phyloP scores from a whole-genome alignment of 2,888 invertebrate species.

The Hofmannophila pseudospretella region DNA sequence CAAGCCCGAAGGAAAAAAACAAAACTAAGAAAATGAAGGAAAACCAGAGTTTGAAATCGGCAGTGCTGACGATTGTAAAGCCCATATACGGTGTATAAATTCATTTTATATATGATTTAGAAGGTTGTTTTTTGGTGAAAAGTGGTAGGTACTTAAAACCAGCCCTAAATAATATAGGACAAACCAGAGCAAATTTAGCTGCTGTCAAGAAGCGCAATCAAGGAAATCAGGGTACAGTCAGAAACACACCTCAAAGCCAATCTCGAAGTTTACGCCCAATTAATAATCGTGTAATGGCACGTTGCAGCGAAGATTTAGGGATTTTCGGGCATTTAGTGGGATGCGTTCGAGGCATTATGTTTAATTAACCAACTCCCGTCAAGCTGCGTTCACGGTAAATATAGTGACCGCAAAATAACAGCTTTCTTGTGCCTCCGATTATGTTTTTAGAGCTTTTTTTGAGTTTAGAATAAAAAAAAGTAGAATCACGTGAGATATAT shows the following conservation, averaged over 20 bases:
- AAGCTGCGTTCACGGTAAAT: slow-evolving; percentile 49
- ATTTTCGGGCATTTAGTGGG: slow-evolving; percentile 25
- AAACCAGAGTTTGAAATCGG: too few species aligned
- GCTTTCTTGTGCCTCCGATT: slow-evolving; percentile 46
- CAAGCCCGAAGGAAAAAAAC: too few species aligned
- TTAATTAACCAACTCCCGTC: slow-evolving; percentile 57
- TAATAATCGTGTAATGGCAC: slow-evolving; percentile 53
- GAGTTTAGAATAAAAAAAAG: slow-evolving; percentile 1
- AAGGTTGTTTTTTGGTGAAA: too few species aligned
- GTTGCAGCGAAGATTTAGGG: slow-evolving; percentile 20
- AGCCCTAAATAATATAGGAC: too few species aligned
- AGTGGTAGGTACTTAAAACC: background rate
- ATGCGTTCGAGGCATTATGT: slow-evolving; percentile 41
- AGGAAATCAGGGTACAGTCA: slow-evolving; percentile 29
- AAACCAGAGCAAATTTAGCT: slow-evolving; percentile 4
- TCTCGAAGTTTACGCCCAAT: slow-evolving; percentile 58
- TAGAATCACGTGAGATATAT: slow-evolving; percentile 1
- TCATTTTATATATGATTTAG: too few species aligned
- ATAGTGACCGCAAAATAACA: slow-evolving; percentile 62
- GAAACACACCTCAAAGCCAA: slow-evolving; percentile 27
- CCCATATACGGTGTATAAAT: too few species aligned
- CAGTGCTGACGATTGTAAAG: too few species aligned
- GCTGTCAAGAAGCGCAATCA: slow-evolving; percentile 28
- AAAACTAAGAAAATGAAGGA: too few species aligned
- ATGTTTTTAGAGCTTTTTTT: slow-evolving; percentile 28